Base-by-base conservation (phyloP, 2,888 invertebrate species). In the Cyclophora punctaria region DNA sequence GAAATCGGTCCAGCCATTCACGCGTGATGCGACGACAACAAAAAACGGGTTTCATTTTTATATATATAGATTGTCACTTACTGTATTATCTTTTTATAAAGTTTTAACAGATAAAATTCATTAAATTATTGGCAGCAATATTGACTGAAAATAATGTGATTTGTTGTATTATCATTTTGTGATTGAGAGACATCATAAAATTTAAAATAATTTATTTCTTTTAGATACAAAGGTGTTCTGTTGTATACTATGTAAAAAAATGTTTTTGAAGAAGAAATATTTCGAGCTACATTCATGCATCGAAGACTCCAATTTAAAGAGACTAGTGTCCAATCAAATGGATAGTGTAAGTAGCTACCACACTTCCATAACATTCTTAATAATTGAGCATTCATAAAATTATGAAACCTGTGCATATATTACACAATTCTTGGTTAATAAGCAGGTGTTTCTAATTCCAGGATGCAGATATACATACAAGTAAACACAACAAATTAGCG, bases 191-290 rank as follows among this genome's bases (percentile, higher is more conserved):
- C 2, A 1, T 20, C 7, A 42, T 42, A 7, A 7, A 43, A 35
- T 35, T 44, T 44, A 47, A 6, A 7, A 40, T 33, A 34, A 40
- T 45, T 35, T 42, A 33, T 5, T 7, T 37, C 20, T 20, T 20
- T 20, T 20, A 86, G 85, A 78, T 55, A 66, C 62, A 5, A 79
- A 74, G 59, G 63, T 83, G 2, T 56, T 74, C 5, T 74, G 72
- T 53, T 87, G 86, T 61, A 52, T 71, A 41, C 44, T 71, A n/a
- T 86, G 86, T 61, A 83, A 83, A 57, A 83, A 79, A 62, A 78
- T 76, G 65, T 86, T 72, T 63, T 49, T 82, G n/a, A 78, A 77
- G 43, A 75, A 64, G 52, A 69, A 66, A 35, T 63, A 69, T 46
- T 81, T 80, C 55, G 73, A 75, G 42, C 49, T 60, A 7, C 86